A percentile compares a stretch with the other conserved stretches of the same genome.
Conservation (phyloP, 2,113 vertebrate genomes). For the Centropus bengalensis region DNA sequence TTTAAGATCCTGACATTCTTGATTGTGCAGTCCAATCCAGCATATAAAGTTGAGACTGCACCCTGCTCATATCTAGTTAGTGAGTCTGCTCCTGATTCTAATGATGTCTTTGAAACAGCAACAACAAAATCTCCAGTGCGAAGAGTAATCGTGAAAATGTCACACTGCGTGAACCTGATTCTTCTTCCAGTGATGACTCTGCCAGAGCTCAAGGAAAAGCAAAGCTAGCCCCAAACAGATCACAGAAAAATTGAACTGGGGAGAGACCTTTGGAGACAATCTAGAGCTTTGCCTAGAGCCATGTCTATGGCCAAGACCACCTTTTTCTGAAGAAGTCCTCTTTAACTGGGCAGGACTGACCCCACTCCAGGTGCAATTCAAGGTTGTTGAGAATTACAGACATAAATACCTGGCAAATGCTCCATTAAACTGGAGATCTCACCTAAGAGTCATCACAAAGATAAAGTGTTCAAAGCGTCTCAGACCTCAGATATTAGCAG, state of each 20-base stretch:
- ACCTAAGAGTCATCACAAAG: neutral
- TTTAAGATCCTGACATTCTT: neutral
- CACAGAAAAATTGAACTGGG: neutral
- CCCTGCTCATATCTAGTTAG: neutral
- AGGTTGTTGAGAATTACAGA: neutral
- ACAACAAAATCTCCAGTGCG: neutral
- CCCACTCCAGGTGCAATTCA: fast-evolving
- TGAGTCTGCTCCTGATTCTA: neutral
- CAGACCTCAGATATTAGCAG: neutral
- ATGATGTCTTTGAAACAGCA: neutral
- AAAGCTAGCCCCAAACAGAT: neutral
- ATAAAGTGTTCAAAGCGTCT: neutral
- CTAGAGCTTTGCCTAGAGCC: neutral
- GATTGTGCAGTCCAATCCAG: neutral
- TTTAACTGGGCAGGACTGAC: neutral
- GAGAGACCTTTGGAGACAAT: neutral
- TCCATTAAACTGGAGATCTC: neutral
- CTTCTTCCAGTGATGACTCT: neutral
- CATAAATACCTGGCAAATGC: neutral
- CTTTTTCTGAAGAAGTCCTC: neutral
- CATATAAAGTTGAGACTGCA: neutral
- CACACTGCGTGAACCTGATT: neutral
- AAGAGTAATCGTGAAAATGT: neutral
- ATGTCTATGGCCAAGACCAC: neutral
- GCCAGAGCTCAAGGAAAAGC: neutral